Conservation (phyloP, 2,797 vertebrate genomes). For the Sebastes miniatus region DNA sequence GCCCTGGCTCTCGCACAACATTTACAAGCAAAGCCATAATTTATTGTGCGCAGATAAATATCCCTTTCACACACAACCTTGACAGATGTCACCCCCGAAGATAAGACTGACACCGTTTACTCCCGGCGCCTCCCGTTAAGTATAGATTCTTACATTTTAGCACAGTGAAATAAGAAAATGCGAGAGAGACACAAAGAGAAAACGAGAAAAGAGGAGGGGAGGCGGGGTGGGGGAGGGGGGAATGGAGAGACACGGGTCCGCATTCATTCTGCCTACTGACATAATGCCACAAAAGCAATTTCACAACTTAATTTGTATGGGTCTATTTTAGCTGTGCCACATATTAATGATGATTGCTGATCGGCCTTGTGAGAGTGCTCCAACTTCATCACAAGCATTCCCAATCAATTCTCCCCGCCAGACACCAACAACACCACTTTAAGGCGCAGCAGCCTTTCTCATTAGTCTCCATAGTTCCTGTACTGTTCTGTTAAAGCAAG, state of each 20-base stretch:
- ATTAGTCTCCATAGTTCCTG: conserved; percentile 68
- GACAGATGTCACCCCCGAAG: conserved; percentile 48
- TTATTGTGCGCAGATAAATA: conserved; percentile 33
- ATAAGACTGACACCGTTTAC: conserved; percentile 35
- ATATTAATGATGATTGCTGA: conserved; percentile 86
- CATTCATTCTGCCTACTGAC: conserved; percentile 62
- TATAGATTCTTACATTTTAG: conserved; percentile 21
- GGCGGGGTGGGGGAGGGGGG: neutral
- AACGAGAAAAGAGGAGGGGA: conserved; percentile 23
- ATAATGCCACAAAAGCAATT: conserved; percentile 80
- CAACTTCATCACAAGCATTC: conserved; percentile 83
- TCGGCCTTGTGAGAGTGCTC: conserved; percentile 77
- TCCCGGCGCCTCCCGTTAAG: conserved; percentile 3
- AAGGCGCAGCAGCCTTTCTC: conserved; percentile 72
- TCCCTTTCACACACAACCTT: conserved; percentile 23
- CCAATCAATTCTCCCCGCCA: conserved; percentile 82
- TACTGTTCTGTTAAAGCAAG: conserved; percentile 52
- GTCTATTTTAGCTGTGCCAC: conserved; percentile 82
- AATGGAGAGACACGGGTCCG: conserved; percentile 29
- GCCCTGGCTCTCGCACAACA: conserved; percentile 31
- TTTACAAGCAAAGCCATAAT: conserved; percentile 50
- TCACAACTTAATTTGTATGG: conserved; percentile 78
- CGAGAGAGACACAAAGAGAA: conserved; percentile 9
- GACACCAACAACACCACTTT: conserved; percentile 80
- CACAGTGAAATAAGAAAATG: conserved; percentile 33